These are phyloP conservation scores for Thunnus thynnus DNA, from an alignment of 2,113 vertebrate species.

Conservation along the genomic window DNA sequence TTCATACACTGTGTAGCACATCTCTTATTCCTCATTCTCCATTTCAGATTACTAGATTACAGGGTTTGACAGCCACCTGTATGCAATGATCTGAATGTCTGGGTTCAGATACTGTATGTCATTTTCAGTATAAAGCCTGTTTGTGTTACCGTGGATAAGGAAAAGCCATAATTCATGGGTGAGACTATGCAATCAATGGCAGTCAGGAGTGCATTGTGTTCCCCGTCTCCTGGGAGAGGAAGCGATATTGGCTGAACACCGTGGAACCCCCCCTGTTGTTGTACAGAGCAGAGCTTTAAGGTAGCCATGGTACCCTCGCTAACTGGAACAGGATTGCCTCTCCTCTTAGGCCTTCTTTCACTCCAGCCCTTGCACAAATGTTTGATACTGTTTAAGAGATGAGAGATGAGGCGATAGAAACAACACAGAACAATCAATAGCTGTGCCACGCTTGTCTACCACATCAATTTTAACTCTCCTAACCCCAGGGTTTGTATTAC, in stretches of 20 bases:
- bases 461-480: constrained; percentile 40
- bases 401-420: constrained; percentile 58
- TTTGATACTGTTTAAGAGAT: constrained; percentile 58
- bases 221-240: constrained; percentile 77
- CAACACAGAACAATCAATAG: constrained; percentile 52
- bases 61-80: constrained; percentile 31
- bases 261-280: constrained; percentile 70
- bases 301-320: constrained; percentile 76
- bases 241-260: constrained; percentile 72
- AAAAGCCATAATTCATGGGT: constrained; percentile 67
- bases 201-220: constrained; percentile 73
- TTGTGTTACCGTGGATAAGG: constrained; percentile 47
- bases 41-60: not conserved
- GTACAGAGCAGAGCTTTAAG: constrained; percentile 55
- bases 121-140: constrained; percentile 30
- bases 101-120: constrained; percentile 13
- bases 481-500: constrained; percentile 33
- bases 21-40: constrained; percentile 4
- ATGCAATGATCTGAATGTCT: constrained; percentile 24
- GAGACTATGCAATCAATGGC: constrained; percentile 68
- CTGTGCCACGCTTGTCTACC: constrained; percentile 15
- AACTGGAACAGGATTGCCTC: constrained; percentile 58
- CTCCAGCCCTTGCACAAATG: constrained; percentile 35
- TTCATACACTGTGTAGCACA: not conserved
- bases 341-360: constrained; percentile 31